phyloP scores from a whole-genome alignment of 2,888 invertebrate genomes.

The Aromia moschata region DNA sequence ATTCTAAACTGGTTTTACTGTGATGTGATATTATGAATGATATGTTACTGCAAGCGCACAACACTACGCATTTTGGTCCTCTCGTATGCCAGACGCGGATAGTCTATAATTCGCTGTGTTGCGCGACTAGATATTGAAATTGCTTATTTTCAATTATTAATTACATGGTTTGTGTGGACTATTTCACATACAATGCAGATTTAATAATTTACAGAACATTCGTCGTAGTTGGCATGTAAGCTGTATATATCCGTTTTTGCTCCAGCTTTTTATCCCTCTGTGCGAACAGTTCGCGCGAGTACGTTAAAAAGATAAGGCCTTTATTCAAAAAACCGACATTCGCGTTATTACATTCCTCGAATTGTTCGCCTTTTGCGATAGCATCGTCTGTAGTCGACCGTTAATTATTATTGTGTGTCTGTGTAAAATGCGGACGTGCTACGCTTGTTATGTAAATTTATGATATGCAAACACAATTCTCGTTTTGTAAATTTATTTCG shows the following conservation, averaged over 20 bases:
- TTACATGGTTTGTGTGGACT: too few relatives aligned
- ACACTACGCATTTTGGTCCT: too few relatives aligned
- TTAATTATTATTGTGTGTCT: conserved; percentile 26
- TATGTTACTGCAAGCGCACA: too few relatives aligned
- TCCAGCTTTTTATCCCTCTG: conserved; percentile 19
- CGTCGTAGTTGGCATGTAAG: conserved; percentile 41
- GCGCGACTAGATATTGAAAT: too few relatives aligned
- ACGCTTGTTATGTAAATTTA: background rate
- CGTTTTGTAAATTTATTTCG: background rate
- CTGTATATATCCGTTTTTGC: conserved; percentile 32
- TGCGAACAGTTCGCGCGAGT: conserved; percentile 16
- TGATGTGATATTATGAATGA: too few relatives aligned
- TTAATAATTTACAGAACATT: too few relatives aligned
- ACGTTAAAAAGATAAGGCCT: conserved; percentile 34
- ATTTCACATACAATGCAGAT: too few relatives aligned
- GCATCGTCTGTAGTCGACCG: conserved; percentile 36
- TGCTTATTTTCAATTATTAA: too few relatives aligned
- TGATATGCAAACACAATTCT: background rate
- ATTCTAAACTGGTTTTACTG: too few relatives aligned
- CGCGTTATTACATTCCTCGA: conserved; percentile 37
- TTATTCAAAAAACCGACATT: conserved; percentile 38
- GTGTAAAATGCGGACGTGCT: conserved; percentile 2
- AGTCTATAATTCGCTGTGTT: too few relatives aligned
- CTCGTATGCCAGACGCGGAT: too few relatives aligned
- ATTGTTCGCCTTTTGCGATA: conserved; percentile 33